These are phyloP conservation scores for Polypterus senegalus DNA, from an alignment of 2,113 vertebrate species.

Conservation along the genomic window DNA sequence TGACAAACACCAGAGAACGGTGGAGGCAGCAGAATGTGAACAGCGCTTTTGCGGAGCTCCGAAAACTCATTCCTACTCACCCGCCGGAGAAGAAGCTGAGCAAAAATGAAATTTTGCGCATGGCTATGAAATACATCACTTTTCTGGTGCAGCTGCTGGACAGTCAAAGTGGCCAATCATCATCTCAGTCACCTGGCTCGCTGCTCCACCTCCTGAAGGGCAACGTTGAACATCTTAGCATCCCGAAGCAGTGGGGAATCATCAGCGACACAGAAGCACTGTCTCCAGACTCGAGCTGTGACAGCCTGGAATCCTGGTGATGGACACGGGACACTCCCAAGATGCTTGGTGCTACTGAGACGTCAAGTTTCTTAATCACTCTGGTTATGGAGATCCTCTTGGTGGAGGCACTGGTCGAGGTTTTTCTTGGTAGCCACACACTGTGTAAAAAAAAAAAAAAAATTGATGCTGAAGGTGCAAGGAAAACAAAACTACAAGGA, in stretches of 20 bases:
- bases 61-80: conserved; percentile 92
- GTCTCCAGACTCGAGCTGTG: conserved; percentile 58
- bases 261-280: conserved; percentile 54
- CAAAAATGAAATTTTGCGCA: conserved; percentile 91
- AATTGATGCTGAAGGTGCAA: too few relatives aligned
- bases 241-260: conserved; percentile 44
- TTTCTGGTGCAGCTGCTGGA: conserved; percentile 83
- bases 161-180: conserved; percentile 60
- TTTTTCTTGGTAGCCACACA: too few relatives aligned
- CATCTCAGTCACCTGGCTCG: conserved; percentile 35
- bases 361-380: too few relatives aligned
- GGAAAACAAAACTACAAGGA: too few relatives aligned
- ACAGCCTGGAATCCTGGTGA: conserved; percentile 52
- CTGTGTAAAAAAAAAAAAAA: too few relatives aligned
- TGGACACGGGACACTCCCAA: too few relatives aligned
- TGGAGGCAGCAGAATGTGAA: conserved; percentile 97
- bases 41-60: conserved; percentile 81
- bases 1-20: conserved; percentile 82
- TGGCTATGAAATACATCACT: conserved; percentile 96
- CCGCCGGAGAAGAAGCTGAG: conserved; percentile 96
- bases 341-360: too few relatives aligned
- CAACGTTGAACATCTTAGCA: conserved; percentile 51
- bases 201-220: conserved; percentile 53
- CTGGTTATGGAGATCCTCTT: too few relatives aligned
- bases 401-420: too few relatives aligned